Evolutionary conservation across 2,888 invertebrate genomes (phyloP).

Genomic region (Polydrusus pterygomalis): DNA sequence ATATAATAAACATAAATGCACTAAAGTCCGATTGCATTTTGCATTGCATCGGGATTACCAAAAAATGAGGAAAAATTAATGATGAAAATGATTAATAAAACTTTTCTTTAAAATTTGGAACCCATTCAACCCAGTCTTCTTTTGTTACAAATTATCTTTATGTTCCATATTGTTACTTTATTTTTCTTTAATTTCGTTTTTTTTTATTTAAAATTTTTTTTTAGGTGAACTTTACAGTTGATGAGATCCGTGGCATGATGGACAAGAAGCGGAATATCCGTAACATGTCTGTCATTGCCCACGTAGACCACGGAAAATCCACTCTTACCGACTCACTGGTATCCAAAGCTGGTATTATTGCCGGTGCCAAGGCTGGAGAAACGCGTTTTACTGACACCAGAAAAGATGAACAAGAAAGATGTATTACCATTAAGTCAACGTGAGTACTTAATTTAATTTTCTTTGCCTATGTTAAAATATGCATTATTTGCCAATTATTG

Average conservation of each 20-base stretch:
- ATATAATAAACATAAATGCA: constrained; percentile 27
- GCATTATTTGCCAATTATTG: too few species aligned
- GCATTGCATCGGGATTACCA: too few species aligned
- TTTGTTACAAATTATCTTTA: neutral
- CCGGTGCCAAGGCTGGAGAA: constrained; percentile 98
- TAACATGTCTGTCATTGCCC: constrained; percentile 99
- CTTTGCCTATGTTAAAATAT: too few species aligned
- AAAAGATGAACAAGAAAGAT: constrained; percentile 99
- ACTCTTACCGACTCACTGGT: constrained; percentile 99
- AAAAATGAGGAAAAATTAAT: too few species aligned
- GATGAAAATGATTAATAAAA: too few species aligned
- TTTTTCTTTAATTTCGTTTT: constrained; percentile 15
- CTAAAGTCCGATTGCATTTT: too few species aligned
- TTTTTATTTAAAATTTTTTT: constrained; percentile 55
- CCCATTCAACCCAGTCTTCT: too few species aligned
- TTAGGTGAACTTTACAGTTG: constrained; percentile 99
- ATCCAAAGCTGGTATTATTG: constrained; percentile 99
- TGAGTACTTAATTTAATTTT: constrained; percentile 75
- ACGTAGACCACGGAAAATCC: constrained; percentile 99
- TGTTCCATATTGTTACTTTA: neutral
- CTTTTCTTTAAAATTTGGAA: too few species aligned
- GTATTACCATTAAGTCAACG: constrained; percentile 99
- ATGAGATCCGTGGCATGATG: constrained; percentile 99
- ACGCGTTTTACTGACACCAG: constrained; percentile 99
- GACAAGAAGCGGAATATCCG: constrained; percentile 99